A percentile compares a stretch with the other conserved stretches of the same genome.
These are phyloP conservation scores for Pedicia rivosa DNA, from an alignment of 2,888 invertebrate species.

Conservation along the genomic window DNA sequence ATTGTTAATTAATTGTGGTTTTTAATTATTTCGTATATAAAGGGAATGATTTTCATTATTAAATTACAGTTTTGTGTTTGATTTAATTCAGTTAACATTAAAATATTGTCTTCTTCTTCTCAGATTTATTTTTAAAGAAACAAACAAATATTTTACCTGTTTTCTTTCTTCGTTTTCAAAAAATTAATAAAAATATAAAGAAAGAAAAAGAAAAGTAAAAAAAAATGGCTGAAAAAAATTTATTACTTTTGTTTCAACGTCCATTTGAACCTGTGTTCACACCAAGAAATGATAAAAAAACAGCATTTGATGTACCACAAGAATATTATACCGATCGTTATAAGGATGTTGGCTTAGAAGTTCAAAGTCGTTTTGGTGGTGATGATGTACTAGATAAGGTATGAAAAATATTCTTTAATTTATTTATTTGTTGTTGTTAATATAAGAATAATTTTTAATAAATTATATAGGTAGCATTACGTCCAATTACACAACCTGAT, in stretches of 20 bases:
- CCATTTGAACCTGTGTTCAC: constrained; percentile 28
- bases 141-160: too few relatives aligned
- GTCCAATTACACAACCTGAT: constrained; percentile 21
- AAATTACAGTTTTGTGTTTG: too few relatives aligned
- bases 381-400: constrained; percentile 20
- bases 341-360: constrained; percentile 18
- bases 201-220: too few relatives aligned
- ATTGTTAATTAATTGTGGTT: too few relatives aligned
- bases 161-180: too few relatives aligned
- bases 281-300: constrained; percentile 23
- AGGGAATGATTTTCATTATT: too few relatives aligned
- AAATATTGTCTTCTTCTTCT: too few relatives aligned
- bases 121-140: too few relatives aligned
- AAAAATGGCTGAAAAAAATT: too few relatives aligned
- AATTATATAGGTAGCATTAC: constrained; percentile 19
- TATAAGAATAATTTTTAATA: background rate
- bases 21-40: too few relatives aligned
- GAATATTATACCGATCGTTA: constrained; percentile 23
- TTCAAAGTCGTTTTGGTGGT: constrained; percentile 21
- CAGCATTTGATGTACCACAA: constrained; percentile 23
- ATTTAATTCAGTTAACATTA: too few relatives aligned
- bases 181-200: too few relatives aligned
- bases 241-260: constrained; percentile 25
- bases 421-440: background rate
- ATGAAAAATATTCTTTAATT: background rate